Evolutionary conservation across 2,113 vertebrate genomes (phyloP), one percentile per base, ranked within the genome.

Genomic region (Paratilapia polleni): DNA sequence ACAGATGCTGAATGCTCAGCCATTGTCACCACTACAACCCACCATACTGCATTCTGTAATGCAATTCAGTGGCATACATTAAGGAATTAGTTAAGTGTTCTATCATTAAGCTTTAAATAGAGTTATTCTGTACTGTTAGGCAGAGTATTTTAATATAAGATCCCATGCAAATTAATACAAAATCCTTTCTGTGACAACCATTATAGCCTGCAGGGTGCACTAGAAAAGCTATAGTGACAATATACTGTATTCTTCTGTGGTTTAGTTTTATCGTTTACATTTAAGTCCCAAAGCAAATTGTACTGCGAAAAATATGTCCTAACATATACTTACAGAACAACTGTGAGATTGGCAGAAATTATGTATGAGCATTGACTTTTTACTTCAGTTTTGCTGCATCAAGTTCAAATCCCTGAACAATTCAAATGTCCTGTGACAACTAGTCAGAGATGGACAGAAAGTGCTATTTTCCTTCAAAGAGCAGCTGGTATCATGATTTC

Each of bases 341-440:
- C 38, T 76, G 8, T 7, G 5, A 58, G 20, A n/a, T 36, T 88
- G 52, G 49, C 5, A 81, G 41, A 79, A 41, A 78, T 14, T 20
- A 5, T 70, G 13, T 52, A n/a, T 73, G 2, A 62, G 8, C 14
- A 26, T 1, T 15, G 7, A 56, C 41, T 70, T 49, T 54, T 58
- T 13, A 38, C 49, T 76, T 60, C 79, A 49, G 22, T 80, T 82
- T 78, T 63, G 11, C 62, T 13, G 20, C 62, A 62, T 82, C 12
- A 75, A 62, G 58, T 76, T 54, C 8, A 85, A 86, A 85, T 85
- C 54, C 24, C 63, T 56, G 22, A 68, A 61, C 49, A 38, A 63
- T 2, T 64, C 8, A 57, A 77, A 74, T 36, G 31, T 64, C n/a
- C 77, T 41, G 28, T 77, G 68, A 68, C 41, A 76, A 36, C 61